Evolutionary conservation across 2,888 invertebrate genomes (phyloP), one percentile per base, ranked within the genome.

Genomic region (Ephialtes manifestator): DNA sequence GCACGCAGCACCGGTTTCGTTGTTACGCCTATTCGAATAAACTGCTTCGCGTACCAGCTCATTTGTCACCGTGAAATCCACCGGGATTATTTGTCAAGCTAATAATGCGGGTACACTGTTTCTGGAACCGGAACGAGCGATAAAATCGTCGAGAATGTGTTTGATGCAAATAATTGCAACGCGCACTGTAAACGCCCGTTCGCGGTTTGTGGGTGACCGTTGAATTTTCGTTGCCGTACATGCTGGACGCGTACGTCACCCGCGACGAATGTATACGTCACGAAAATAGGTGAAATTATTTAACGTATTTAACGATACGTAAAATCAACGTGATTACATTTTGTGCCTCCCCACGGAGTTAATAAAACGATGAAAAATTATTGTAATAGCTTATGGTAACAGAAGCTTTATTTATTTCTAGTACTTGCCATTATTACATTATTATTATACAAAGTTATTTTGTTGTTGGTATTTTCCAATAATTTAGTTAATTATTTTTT

Each of bases 81-180:
- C 88, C 84, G 90, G 92, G 92, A 92, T 92, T 92, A 92, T 92
- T 92, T 92, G 92, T 90, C 92, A 88, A 91, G 91, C 92, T 92
- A 92, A 92, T 92, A 92, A 92, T 92, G 92, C 89, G 91, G 91
- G 89, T 90, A 89, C 89, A 89, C 89, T 89, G 89, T 81, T 85
- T 82, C 83, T 83, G 81, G 81, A 76, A 72, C 18, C 85, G 80
- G 79, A 77, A 75, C 81, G 85, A 89, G 89, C 89, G 91, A 92
- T 92, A 92, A 92, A 92, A 92, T 92, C 89, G 90, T 85, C 88
- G 90, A 90, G 90, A 90, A 92, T 88, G 85, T 85, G 86, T 87
- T 86, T 86, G 79, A 76, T 87, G 86, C 89, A 89, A 88, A 89
- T 89, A 89, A 89, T 88, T 87, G 87, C 88, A 81, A 84, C 79